Conservation (phyloP, 2,797 vertebrate genomes). For the Hypotaenidia philippensis region DNA sequence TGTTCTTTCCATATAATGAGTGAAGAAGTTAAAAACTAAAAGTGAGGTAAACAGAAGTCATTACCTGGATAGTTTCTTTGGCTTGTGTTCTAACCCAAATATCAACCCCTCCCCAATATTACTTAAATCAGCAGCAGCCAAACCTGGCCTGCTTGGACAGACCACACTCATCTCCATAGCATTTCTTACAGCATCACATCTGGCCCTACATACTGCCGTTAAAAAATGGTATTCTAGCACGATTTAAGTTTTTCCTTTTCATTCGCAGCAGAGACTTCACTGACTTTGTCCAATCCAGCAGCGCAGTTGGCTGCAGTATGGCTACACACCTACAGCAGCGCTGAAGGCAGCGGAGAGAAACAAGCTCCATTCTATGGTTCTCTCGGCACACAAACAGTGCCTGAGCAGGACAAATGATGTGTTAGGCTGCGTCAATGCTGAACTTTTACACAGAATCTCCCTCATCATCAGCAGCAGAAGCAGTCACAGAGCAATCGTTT, state of each 20-base stretch:
- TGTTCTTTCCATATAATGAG: neutral
- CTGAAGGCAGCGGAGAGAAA: neutral
- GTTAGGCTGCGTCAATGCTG: constrained; percentile 32
- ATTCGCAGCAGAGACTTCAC: fast-evolving
- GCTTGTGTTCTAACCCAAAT: neutral
- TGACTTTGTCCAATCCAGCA: neutral
- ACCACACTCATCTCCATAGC: neutral
- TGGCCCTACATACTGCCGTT: neutral
- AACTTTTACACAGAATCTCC: constrained; percentile 54
- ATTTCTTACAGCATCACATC: neutral
- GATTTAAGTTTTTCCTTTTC: neutral
- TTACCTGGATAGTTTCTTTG: neutral
- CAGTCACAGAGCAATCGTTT: constrained; percentile 24
- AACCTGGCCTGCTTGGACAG: neutral
- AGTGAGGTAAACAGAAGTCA: neutral
- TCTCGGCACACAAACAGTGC: neutral
- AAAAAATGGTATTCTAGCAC: neutral
- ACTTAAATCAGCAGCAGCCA: neutral
- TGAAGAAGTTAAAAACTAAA: neutral
- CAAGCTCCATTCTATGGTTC: neutral
- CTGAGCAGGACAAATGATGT: constrained; percentile 3
- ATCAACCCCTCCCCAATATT: fast-evolving
- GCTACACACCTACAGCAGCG: neutral
- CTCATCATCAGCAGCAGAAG: neutral
- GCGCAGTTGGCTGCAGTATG: neutral